Conservation (phyloP, 92 coral and sea anemone genomes). For the Siderastrea siderea region DNA sequence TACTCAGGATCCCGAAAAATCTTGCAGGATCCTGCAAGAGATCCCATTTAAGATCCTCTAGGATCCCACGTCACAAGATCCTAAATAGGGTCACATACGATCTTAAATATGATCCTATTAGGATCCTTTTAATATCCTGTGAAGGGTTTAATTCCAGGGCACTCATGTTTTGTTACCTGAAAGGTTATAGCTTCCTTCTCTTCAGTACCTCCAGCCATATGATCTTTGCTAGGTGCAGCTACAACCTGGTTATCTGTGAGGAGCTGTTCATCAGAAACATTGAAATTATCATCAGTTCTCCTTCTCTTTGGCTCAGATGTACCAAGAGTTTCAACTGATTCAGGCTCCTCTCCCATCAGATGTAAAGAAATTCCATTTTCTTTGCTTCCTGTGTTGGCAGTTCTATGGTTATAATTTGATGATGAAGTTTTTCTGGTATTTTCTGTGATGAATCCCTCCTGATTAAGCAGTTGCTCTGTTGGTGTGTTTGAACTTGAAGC, state of each 20-base stretch:
- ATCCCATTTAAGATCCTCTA: too few species aligned
- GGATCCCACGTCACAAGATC: too few species aligned
- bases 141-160: too few species aligned
- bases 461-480: neutral
- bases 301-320: slow-evolving; percentile 15
- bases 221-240: slow-evolving; percentile 9
- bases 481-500: neutral
- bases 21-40: too few species aligned
- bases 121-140: too few species aligned
- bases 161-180: neutral
- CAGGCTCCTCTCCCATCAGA: neutral
- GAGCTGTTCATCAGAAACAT: neutral
- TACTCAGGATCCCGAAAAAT: too few species aligned
- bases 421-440: neutral
- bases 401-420: neutral
- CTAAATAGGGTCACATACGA: too few species aligned
- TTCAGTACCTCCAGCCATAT: neutral
- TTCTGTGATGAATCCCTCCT: neutral
- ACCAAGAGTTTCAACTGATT: neutral
- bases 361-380: neutral
- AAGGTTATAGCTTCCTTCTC: neutral
- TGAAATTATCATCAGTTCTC: slow-evolving; percentile 11
- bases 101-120: too few species aligned
- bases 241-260: neutral
- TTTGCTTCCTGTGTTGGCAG: neutral